These are phyloP conservation scores for Lutraria lutraria DNA, from an alignment of 2,888 invertebrate species.

Conservation along the genomic window DNA sequence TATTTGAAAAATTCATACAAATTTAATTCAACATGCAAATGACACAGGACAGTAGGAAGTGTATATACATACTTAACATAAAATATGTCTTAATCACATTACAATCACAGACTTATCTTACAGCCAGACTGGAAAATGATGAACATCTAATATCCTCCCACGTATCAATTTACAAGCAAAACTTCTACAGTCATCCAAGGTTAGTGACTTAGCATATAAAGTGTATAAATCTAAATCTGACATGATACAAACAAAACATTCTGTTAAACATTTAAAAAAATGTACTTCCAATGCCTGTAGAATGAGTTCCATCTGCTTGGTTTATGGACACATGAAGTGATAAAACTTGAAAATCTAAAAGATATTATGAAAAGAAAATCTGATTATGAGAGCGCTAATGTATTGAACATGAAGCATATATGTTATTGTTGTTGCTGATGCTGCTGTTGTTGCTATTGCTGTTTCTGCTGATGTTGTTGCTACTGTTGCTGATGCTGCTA, in stretches of 20 bases:
- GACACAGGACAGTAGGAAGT: neutral
- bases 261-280: neutral
- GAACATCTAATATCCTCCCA: neutral
- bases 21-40: neutral
- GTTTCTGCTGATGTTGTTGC: no score
- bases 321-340: no score
- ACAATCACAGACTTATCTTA: neutral
- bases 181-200: neutral
- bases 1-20: neutral
- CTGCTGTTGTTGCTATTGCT: no score
- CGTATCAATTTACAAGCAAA: neutral
- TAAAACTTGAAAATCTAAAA: no score
- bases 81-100: neutral
- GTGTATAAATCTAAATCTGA: neutral
- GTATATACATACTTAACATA: neutral
- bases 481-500: no score
- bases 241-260: neutral
- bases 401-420: no score
- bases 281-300: neutral
- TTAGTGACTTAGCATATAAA: neutral
- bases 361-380: no score
- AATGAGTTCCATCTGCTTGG: no score
- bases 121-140: neutral
- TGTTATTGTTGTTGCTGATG: no score
- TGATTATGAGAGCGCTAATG: no score